Conservation (phyloP, 1,140 invertebrate species). For the Maniola jurtina region DNA sequence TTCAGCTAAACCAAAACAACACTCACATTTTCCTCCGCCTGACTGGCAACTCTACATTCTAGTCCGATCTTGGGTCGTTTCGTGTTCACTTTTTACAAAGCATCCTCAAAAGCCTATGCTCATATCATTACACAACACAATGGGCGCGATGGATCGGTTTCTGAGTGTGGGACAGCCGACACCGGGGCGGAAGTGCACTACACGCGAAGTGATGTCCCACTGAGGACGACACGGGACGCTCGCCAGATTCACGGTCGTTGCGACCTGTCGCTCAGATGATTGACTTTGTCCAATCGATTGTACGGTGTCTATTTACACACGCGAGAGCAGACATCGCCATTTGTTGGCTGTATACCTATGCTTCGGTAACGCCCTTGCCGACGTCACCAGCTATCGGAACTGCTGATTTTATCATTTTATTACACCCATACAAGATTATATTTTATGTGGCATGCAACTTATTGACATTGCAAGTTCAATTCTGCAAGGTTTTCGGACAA, state of each 20-base stretch:
- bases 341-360: conserved; percentile 41
- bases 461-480: conserved; percentile 21
- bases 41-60: conserved; percentile 71
- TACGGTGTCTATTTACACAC: conserved; percentile 61
- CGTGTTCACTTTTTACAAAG: conserved; percentile 42
- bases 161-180: conserved; percentile 21
- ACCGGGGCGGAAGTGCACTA: conserved; percentile 56
- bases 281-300: conserved; percentile 76
- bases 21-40: conserved; percentile 70
- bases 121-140: conserved; percentile 41
- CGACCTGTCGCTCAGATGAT: conserved; percentile 69
- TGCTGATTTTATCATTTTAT: conserved; percentile 42
- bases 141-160: conserved; percentile 25
- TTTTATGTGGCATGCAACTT: conserved; percentile 34
- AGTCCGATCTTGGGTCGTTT: conserved; percentile 42
- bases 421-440: conserved; percentile 26
- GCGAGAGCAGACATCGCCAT: conserved; percentile 42
- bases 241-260: conserved; percentile 68
- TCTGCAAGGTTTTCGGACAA: neutral
- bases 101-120: conserved; percentile 41
- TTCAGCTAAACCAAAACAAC: neutral
- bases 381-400: conserved; percentile 49
- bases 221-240: conserved; percentile 54
- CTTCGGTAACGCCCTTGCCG: conserved; percentile 50
- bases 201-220: conserved; percentile 58